Conservation (phyloP, 2,888 invertebrate genomes). For the Spodoptera littoralis region DNA sequence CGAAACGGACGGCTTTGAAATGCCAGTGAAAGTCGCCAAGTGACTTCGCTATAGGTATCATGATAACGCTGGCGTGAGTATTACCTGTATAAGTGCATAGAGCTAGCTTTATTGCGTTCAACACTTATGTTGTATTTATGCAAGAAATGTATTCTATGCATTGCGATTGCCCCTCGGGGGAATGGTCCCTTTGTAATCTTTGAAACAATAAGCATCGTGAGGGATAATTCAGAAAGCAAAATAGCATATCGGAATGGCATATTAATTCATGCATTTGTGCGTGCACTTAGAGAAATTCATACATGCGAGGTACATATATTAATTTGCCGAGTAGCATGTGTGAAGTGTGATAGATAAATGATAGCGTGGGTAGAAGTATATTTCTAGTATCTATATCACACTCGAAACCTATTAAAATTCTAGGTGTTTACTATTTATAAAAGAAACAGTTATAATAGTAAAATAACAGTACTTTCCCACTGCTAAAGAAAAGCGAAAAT, state of each 20-base stretch:
- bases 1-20: constrained; percentile 84
- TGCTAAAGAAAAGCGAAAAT: too few species aligned
- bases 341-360: too few species aligned
- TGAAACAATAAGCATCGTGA: constrained; percentile 9
- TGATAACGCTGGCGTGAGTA: constrained; percentile 59
- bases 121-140: constrained; percentile 30
- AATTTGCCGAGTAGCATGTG: too few species aligned
- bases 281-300: constrained; percentile 4
- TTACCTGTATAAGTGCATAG: constrained; percentile 21
- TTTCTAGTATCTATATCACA: too few species aligned
- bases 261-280: constrained; percentile 10
- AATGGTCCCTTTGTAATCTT: constrained; percentile 5
- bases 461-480: too few species aligned
- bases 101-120: constrained; percentile 41
- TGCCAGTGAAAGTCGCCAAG: constrained; percentile 86
- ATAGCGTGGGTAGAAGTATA: too few species aligned
- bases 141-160: constrained; percentile 23
- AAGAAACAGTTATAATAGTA: too few species aligned
- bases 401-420: too few species aligned
- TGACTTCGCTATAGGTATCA: constrained; percentile 80
- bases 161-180: constrained; percentile 10
- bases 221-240: constrained; percentile 13
- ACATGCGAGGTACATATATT: too few species aligned
- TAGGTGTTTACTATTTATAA: too few species aligned
- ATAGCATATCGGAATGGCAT: constrained; percentile 10